Evolutionary conservation across 2,888 invertebrate genomes (phyloP).

Genomic region (Trichacis sp.): DNA sequence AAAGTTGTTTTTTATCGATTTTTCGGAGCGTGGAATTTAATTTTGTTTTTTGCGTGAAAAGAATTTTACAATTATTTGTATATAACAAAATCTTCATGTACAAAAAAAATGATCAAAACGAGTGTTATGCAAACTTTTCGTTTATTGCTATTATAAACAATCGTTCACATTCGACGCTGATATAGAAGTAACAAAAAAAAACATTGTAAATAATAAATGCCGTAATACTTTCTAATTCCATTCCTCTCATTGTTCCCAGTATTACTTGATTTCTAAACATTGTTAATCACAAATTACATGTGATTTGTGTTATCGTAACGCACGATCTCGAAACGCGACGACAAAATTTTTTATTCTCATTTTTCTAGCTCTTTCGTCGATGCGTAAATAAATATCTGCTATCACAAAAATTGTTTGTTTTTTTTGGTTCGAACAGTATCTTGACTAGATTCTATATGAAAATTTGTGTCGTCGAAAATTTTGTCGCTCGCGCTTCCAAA

Average conservation of each 20-base stretch:
- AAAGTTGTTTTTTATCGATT: no score
- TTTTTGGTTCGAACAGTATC: not conserved
- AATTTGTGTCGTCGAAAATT: not conserved
- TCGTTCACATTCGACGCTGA: slow-evolving; percentile 9
- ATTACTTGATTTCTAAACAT: not conserved
- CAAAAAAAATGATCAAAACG: slow-evolving; percentile 1
- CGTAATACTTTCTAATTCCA: slow-evolving; percentile 4
- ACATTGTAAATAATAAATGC: slow-evolving; percentile 21
- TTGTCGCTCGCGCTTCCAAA: slow-evolving; percentile 12
- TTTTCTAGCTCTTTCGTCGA: no score
- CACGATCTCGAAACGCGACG: not conserved
- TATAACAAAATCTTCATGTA: not conserved
- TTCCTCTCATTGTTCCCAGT: not conserved
- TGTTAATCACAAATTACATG: slow-evolving; percentile 22
- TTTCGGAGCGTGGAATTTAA: not conserved
- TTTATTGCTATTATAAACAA: slow-evolving; percentile 17
- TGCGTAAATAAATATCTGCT: slow-evolving; percentile 3
- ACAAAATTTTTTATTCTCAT: slow-evolving; percentile 9
- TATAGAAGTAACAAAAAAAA: slow-evolving; percentile 9
- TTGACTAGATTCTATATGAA: slow-evolving; percentile 31
- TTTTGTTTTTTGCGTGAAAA: not conserved
- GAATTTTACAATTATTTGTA: not conserved
- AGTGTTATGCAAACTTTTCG: slow-evolving; percentile 14
- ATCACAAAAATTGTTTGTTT: not conserved
- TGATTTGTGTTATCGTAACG: not conserved